A percentile compares a stretch with the other conserved stretches of the same genome.
Evolutionary conservation across 1,140 invertebrate species (phyloP).

Genomic region (Liolophura sinensis): DNA sequence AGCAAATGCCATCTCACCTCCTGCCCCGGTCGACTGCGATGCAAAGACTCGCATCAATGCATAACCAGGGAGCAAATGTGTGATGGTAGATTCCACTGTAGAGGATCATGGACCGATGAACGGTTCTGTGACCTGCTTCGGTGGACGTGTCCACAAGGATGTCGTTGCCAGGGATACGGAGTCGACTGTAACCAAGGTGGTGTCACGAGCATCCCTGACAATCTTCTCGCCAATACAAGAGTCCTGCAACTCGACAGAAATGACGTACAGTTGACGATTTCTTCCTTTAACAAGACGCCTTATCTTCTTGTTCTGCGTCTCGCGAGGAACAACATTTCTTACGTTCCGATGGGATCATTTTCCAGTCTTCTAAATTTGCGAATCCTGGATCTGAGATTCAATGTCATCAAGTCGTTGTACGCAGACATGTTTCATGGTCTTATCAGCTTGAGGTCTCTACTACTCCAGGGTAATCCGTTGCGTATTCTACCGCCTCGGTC

Average conservation of each 20-base stretch:
- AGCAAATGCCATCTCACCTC: not conserved
- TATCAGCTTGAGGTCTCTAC: no score
- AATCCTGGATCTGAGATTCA: not conserved
- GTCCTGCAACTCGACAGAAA: not conserved
- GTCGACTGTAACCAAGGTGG: not conserved
- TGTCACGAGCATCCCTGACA: not conserved
- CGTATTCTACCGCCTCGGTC: no score
- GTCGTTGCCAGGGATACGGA: not conserved
- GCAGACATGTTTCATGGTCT: no score
- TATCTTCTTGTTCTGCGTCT: not conserved
- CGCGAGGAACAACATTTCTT: not conserved
- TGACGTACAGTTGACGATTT: not conserved
- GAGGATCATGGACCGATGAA: not conserved
- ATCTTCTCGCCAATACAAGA: not conserved
- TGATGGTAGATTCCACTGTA: slow-evolving; percentile 3
- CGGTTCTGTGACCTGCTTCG: slow-evolving; percentile 3
- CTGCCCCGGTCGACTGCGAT: slow-evolving; percentile 4
- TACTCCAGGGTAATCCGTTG: no score
- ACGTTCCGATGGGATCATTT: not conserved
- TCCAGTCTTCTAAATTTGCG: not conserved
- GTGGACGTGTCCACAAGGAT: not conserved
- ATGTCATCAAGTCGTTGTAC: not conserved
- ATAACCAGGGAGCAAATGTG: slow-evolving; percentile 1
- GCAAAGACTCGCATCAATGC: not conserved
- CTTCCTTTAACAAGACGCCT: not conserved